Base-by-base conservation (phyloP, 2,113 vertebrate genomes). In the Calonectris borealis region DNA sequence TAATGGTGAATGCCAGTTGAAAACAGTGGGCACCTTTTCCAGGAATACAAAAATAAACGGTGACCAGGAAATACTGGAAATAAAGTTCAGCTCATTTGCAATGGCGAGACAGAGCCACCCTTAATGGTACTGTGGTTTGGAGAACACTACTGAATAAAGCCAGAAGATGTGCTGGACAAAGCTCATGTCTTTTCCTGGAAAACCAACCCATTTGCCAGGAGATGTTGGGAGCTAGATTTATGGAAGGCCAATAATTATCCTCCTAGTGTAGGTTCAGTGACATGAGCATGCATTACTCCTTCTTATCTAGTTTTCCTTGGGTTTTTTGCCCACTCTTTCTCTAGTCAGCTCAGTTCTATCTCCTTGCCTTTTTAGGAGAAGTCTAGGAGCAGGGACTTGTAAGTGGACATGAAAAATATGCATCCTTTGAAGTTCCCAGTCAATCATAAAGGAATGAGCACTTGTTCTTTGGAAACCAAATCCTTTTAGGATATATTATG, bases 321-420 rank as follows among this genome's bases (percentile, higher is more conserved):
- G 0, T 4, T 44, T 57, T 58, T 61, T 54, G 16, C n/a, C 7
- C 17, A 13, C 14, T 52, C 10, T 34, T 78, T 69, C 49, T 71
- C 32, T 38, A 6, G 0, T 40, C 20, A 73, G 29, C 27, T 89
- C 49, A 19, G 0, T 85, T 87, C 36, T 40, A 7, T 32, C 38
- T 76, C n/a, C 10, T 61, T 3, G 26, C 2, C 2, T 42, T 61
- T 70, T 38, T 12, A 38, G 31, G 19, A 64, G 29, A 34, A 79
- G 40, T 38, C 31, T 42, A 60, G 46, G 36, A 83, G n/a, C 27
- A 46, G 44, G 9, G 19, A 36, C 68, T 76, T 71, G 6, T 4
- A 8, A 52, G 2, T 22, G 15, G 21, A 4, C 9, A 1, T 6
- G 10, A 52, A 17, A 71, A 71, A 69, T 26, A 2, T 1, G 10